Evolutionary conservation across 1,140 invertebrate genomes (phyloP), one percentile per base, ranked within the genome.

Genomic region (Odontomachus brunneus): DNA sequence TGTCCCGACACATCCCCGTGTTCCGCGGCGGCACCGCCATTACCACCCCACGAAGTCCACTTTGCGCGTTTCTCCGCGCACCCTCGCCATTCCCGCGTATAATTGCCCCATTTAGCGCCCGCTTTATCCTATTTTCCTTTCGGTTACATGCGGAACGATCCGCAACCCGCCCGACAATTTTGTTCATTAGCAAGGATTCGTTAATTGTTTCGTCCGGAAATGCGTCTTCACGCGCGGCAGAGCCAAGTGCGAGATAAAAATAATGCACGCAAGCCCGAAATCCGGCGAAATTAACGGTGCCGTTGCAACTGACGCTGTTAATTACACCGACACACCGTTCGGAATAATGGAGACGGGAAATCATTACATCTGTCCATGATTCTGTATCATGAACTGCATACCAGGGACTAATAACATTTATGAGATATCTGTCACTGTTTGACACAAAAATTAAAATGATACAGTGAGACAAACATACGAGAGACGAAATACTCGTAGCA

Each of bases 121-220:
- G 83, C 84, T 88, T 85, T 84, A 87, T 88, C 86, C 86, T 88
- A 80, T 88, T 88, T 88, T 88, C 87, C 87, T 87, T 88, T 88
- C 86, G 82, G 86, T 88, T 88, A 88, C 83, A 88, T 82, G 83
- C 83, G 85, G 80, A 88, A 87, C 87, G 87, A 88, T 87, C 82
- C 85, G 85, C 85, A 67, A 62, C 76, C n/a, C 26, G 71, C 26
- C 75, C 85, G 65, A 71, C 86, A 81, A 88, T 88, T 88, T 74
- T 73, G 85, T 88, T 88, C 86, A 88, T 88, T 88, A 88, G 66
- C 83, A 84, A 71, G 76, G 72, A 80, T 83, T 82, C 83, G 82
- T 82, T 88, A 88, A 88, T 88, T 88, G 86, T 88, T 88, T 86
- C 84, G 84, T 62, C 65, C 63, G 22, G n/a, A 33, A 53, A 15